Evolutionary conservation across 2,797 vertebrate genomes (phyloP).

Genomic region (Protosalanx chinensis): DNA sequence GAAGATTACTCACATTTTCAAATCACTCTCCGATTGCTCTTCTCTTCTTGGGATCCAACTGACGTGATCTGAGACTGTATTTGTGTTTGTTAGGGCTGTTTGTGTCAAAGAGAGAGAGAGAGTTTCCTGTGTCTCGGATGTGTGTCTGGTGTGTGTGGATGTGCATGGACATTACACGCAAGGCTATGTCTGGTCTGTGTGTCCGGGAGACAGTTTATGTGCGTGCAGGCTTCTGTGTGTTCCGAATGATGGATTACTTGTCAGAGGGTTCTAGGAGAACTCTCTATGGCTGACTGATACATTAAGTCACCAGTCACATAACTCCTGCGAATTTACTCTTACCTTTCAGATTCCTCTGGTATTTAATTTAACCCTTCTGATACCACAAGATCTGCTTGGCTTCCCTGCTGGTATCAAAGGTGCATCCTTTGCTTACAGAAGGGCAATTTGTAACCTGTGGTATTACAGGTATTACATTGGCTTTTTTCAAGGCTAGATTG

Average conservation of each 20-base stretch:
- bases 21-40: slow-evolving; percentile 52
- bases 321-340: slow-evolving; percentile 35
- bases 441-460: too few species aligned
- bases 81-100: slow-evolving; percentile 34
- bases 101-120: slow-evolving; percentile 25
- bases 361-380: slow-evolving; percentile 68
- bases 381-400: slow-evolving; percentile 28
- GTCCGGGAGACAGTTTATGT: slow-evolving; percentile 39
- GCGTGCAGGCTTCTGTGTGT: slow-evolving; percentile 60
- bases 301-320: slow-evolving; percentile 74
- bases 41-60: slow-evolving; percentile 25
- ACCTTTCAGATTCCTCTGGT: slow-evolving; percentile 64
- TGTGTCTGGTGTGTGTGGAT: slow-evolving; percentile 20
- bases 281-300: slow-evolving; percentile 65
- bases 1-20: slow-evolving; percentile 57
- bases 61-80: slow-evolving; percentile 19
- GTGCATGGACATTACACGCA: not conserved
- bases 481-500: too few species aligned
- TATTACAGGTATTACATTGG: too few species aligned
- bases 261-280: slow-evolving; percentile 58
- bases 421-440: slow-evolving; percentile 43
- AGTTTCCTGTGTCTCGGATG: not conserved
- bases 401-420: too few species aligned
- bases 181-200: slow-evolving; percentile 28
- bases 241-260: slow-evolving; percentile 74